phyloP scores from a whole-genome alignment of 1,140 invertebrate genomes.

The Drosophila obscura region DNA sequence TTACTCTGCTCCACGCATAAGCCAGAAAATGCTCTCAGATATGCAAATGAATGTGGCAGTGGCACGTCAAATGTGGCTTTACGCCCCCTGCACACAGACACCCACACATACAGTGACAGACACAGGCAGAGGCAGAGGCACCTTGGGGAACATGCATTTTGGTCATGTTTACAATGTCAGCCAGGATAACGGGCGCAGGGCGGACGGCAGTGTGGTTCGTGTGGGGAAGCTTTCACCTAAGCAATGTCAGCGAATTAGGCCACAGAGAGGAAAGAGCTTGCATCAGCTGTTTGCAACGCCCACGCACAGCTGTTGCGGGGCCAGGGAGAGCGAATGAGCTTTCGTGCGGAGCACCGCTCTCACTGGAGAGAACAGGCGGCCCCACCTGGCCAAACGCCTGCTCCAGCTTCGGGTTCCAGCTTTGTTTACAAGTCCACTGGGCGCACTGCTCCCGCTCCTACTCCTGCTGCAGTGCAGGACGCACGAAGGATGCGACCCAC shows the following conservation, averaged over 20 bases:
- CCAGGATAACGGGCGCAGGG: constrained; percentile 66
- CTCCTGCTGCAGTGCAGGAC: constrained; percentile 62
- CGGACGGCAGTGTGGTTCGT: constrained; percentile 37
- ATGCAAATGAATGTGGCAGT: constrained; percentile 76
- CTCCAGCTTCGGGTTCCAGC: constrained; percentile 15
- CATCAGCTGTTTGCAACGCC: constrained; percentile 71
- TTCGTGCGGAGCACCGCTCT: constrained; percentile 27
- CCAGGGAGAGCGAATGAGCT: constrained; percentile 23
- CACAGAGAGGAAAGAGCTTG: constrained; percentile 32
- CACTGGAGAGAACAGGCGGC: constrained; percentile 26
- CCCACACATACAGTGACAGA: constrained; percentile 5
- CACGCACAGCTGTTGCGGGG: constrained; percentile 49
- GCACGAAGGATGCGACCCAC: constrained; percentile 52
- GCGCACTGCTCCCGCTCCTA: constrained; percentile 30
- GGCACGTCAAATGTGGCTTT: constrained; percentile 73
- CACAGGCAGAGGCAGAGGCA: constrained; percentile 35
- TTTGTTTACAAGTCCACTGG: constrained; percentile 54
- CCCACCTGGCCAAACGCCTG: constrained; percentile 29
- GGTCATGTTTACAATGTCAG: constrained; percentile 81
- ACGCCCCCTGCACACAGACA: constrained; percentile 39
- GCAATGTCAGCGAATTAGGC: constrained; percentile 72
- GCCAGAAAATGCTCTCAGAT: constrained; percentile 63
- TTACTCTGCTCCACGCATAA: constrained; percentile 28
- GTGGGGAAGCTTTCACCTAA: constrained; percentile 33
- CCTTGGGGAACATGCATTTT: constrained; percentile 75